phyloP scores from a whole-genome alignment of 2,888 invertebrate species.

The Apantesis nais region DNA sequence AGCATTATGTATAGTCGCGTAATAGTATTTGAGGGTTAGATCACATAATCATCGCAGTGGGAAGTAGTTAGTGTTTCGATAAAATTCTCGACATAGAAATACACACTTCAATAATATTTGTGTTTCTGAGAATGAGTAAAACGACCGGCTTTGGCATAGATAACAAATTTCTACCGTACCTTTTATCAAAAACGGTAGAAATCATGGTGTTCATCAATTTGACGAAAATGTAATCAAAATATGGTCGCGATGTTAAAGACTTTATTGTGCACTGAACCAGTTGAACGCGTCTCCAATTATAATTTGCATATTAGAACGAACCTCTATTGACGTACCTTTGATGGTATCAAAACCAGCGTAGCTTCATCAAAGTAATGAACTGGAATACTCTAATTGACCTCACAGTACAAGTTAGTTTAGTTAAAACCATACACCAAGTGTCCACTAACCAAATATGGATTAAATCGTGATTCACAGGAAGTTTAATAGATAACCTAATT shows the following conservation, averaged over 20 bases:
- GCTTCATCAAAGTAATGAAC: conserved; percentile 43
- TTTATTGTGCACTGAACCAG: conserved; percentile 29
- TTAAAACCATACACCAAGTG: conserved; percentile 20
- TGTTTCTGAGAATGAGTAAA: neutral
- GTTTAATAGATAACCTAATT: conserved; percentile 31
- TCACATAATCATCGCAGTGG: neutral
- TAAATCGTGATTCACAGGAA: conserved; percentile 39
- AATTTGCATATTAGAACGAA: conserved; percentile 60
- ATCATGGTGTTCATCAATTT: neutral
- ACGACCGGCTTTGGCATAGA: neutral
- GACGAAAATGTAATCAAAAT: conserved; percentile 22
- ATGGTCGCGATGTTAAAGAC: conserved; percentile 15
- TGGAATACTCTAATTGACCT: conserved; percentile 25
- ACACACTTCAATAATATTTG: neutral
- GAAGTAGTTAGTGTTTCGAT: neutral
- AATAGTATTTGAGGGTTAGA: no score
- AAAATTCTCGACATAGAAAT: neutral
- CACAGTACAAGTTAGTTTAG: conserved; percentile 33
- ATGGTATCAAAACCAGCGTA: conserved; percentile 43
- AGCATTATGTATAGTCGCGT: no score
- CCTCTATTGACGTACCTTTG: conserved; percentile 40
- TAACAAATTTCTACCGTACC: neutral
- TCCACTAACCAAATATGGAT: conserved; percentile 28
- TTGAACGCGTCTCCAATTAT: conserved; percentile 44
- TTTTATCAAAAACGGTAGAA: neutral